Evolutionary conservation across 2,113 vertebrate species (phyloP).

Genomic region (Procapra przewalskii): DNA sequence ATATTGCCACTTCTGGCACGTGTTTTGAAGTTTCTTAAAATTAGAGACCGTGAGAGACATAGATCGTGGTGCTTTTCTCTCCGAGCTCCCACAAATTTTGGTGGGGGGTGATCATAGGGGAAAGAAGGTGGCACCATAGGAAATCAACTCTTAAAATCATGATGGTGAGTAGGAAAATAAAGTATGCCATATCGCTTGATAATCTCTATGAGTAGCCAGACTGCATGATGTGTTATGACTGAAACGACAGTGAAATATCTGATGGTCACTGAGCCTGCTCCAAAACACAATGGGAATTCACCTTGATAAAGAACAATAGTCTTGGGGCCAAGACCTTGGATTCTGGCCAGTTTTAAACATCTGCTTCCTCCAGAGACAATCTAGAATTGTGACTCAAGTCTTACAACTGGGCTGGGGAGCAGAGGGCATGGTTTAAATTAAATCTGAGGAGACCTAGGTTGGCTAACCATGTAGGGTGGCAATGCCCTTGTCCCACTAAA

Average conservation of each 20-base stretch:
- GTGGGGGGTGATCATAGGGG: not conserved
- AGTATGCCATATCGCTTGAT: not conserved
- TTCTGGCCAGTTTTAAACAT: constrained; percentile 16
- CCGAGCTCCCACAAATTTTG: not conserved
- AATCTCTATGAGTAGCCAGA: not conserved
- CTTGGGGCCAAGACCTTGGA: not conserved
- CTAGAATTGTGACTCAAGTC: not conserved
- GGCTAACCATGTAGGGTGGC: not conserved
- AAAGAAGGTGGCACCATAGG: not conserved
- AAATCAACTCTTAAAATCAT: not conserved
- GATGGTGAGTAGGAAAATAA: not conserved
- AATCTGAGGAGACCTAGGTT: not conserved
- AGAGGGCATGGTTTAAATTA: not conserved
- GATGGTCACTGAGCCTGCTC: not conserved
- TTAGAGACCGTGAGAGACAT: not conserved
- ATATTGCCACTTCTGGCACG: not conserved
- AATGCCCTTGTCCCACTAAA: not conserved
- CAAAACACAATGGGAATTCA: not conserved
- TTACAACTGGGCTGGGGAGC: not conserved
- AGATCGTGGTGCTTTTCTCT: not conserved
- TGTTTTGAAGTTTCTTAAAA: not conserved
- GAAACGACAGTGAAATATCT: not conserved
- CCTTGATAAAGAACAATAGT: constrained; percentile 13
- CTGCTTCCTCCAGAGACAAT: constrained; percentile 1
- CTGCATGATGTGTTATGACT: not conserved